phyloP scores from a whole-genome alignment of 37 sponge, comb jelly and placozoan genomes.

The Corticium candelabrum region DNA sequence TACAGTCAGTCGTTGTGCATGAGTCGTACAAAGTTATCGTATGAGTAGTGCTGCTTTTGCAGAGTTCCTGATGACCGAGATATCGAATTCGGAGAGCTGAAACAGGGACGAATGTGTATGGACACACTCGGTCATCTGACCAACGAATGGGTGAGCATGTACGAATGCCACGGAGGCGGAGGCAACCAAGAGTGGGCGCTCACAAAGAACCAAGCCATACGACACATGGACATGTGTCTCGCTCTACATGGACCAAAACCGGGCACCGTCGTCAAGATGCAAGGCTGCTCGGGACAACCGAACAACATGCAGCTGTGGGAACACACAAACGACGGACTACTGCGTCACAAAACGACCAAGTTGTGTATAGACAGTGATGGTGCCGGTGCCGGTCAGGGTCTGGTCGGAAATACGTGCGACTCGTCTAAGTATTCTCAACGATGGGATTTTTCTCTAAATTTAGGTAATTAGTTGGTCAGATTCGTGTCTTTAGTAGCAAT shows the following conservation, averaged over 20 bases:
- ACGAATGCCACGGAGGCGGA: constrained; percentile 68
- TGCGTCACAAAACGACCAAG: not conserved
- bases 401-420: constrained; percentile 3
- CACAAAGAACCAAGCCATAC: constrained; percentile 21
- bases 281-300: constrained; percentile 15
- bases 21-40: not conserved
- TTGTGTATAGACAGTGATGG: not conserved
- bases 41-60: not conserved
- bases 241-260: not conserved
- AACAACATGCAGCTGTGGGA: constrained; percentile 26
- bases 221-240: constrained; percentile 38
- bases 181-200: constrained; percentile 74
- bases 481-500: too few species aligned
- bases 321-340: not conserved
- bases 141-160: constrained; percentile 41
- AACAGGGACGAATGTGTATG: constrained; percentile 54
- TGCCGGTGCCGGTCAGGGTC: not conserved
- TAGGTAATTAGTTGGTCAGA: not conserved
- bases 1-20: constrained; percentile 26
- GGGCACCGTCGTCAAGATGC: constrained; percentile 17
- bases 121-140: constrained; percentile 57
- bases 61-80: constrained; percentile 44
- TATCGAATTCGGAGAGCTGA: constrained; percentile 36
- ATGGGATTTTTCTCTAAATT: not conserved
- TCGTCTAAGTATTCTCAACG: not conserved